Conservation (phyloP, 1,140 invertebrate species). For the Heliconius himera region DNA sequence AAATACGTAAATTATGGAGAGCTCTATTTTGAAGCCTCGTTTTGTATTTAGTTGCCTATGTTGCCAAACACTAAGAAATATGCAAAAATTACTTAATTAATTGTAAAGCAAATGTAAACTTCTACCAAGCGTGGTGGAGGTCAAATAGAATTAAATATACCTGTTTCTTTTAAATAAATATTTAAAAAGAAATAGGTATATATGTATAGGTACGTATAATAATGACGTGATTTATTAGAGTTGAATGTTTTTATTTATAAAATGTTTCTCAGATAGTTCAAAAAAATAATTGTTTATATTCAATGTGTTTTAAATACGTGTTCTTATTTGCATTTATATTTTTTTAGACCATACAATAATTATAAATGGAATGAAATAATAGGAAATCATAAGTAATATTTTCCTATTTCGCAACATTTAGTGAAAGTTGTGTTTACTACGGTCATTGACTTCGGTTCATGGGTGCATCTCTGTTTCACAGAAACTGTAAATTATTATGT, state of each 20-base stretch:
- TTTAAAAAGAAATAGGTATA: too few relatives aligned
- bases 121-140: not conserved
- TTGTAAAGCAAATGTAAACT: not conserved
- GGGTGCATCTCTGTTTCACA: conserved; percentile 55
- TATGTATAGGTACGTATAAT: too few relatives aligned
- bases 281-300: too few relatives aligned
- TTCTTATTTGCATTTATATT: too few relatives aligned
- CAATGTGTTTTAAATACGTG: too few relatives aligned
- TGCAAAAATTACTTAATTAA: not conserved
- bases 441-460: conserved; percentile 55
- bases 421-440: conserved; percentile 59
- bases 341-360: not conserved
- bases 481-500: too few relatives aligned
- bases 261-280: too few relatives aligned
- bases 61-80: not conserved
- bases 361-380: not conserved
- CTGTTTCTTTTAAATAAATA: too few relatives aligned
- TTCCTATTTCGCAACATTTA: conserved; percentile 45
- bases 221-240: too few relatives aligned
- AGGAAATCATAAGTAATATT: not conserved
- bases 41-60: not conserved
- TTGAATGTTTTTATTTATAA: too few relatives aligned
- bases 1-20: not conserved
- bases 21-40: not conserved
- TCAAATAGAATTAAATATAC: not conserved